phyloP scores from a whole-genome alignment of 2,797 vertebrate genomes.

The Emys orbicularis region DNA sequence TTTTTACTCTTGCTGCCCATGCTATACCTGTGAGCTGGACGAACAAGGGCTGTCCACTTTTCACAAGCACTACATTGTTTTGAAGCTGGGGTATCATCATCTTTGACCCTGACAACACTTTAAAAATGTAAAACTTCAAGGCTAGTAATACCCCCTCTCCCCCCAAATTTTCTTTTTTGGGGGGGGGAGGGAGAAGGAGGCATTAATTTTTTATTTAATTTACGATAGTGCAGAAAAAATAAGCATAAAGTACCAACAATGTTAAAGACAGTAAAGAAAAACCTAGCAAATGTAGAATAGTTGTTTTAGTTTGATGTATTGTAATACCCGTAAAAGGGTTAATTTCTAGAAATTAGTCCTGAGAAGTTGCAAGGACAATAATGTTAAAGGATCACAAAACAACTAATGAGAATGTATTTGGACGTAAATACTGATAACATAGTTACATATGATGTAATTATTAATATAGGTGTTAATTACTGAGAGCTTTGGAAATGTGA shows the following conservation, averaged over 20 bases:
- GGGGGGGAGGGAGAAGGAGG: neutral
- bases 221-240: neutral
- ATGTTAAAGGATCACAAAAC: neutral
- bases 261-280: neutral
- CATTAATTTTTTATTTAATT: neutral
- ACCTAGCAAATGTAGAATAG: neutral
- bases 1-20: neutral
- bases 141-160: neutral
- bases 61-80: neutral
- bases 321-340: neutral
- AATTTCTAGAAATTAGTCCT: neutral
- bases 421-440: neutral
- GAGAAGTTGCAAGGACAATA: neutral
- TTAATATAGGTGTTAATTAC: constrained; percentile 42
- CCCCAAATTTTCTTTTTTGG: neutral
- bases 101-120: constrained; percentile 2
- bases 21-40: neutral
- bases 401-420: neutral
- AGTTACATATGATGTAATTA: constrained; percentile 52
- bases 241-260: neutral
- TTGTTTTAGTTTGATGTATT: neutral
- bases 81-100: neutral
- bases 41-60: neutral
- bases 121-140: neutral
- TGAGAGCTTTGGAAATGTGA: neutral